Percentiles rank a stretch among this genome's conserved stretches.
phyloP scores from a whole-genome alignment of 2,888 invertebrate species.

The Sphaeridia pumilis region DNA sequence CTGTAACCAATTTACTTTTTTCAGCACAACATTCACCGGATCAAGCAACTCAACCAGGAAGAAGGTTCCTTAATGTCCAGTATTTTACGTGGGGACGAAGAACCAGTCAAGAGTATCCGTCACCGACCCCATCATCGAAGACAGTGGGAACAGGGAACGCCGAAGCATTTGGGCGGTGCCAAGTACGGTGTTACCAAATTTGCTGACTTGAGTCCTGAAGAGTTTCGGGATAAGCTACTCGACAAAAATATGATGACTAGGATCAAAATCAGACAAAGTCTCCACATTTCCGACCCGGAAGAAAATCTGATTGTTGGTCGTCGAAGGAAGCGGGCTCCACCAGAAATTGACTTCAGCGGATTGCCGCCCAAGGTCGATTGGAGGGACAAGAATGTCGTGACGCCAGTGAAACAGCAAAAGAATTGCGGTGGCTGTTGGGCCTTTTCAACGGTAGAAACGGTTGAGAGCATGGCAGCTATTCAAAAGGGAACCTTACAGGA shows the following conservation, averaged over 20 bases:
- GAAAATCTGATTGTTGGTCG: slow-evolving; percentile 16
- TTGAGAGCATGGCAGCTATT: slow-evolving; percentile 65
- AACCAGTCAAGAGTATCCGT: too few relatives aligned
- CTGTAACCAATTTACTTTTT: too few relatives aligned
- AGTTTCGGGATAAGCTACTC: slow-evolving; percentile 47
- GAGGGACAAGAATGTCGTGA: slow-evolving; percentile 54
- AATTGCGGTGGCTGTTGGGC: slow-evolving; percentile 80
- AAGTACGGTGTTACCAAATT: slow-evolving; percentile 50
- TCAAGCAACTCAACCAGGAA: slow-evolving; percentile 5
- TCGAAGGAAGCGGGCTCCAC: slow-evolving; percentile 25
- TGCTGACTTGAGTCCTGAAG: slow-evolving; percentile 51
- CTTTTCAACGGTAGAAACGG: slow-evolving; percentile 60
- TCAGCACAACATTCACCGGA: too few relatives aligned
- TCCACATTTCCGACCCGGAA: neutral
- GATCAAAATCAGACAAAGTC: slow-evolving; percentile 21
- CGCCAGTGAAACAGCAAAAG: slow-evolving; percentile 58
- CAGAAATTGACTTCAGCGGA: slow-evolving; percentile 17
- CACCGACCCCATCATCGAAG: slow-evolving; percentile 1
- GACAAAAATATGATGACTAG: slow-evolving; percentile 37
- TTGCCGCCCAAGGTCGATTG: slow-evolving; percentile 49
- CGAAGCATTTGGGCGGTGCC: slow-evolving; percentile 39
- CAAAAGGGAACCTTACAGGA: slow-evolving; percentile 48
- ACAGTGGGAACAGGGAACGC: slow-evolving; percentile 30
- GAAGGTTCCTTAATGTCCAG: slow-evolving; percentile 2
- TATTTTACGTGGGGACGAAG: neutral